Conservation (phyloP, 2,797 vertebrate genomes). For the Apogon talboti region DNA sequence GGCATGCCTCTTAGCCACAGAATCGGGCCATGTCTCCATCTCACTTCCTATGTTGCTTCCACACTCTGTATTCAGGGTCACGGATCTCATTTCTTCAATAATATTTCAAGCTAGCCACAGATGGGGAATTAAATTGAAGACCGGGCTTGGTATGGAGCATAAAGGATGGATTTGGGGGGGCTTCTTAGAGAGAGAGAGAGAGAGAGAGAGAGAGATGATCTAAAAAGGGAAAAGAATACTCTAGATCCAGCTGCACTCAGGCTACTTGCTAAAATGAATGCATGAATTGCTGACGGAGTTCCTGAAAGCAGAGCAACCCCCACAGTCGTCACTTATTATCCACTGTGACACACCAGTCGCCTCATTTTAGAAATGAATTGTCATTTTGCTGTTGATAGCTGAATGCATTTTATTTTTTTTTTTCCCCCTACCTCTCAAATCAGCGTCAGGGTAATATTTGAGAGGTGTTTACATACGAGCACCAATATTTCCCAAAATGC, state of each 20-base stretch:
- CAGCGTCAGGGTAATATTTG: conserved; percentile 34
- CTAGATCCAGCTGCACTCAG: conserved; percentile 60
- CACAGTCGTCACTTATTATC: conserved; percentile 52
- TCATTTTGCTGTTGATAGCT: conserved; percentile 52
- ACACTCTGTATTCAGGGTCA: conserved; percentile 86
- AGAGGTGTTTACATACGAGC: conserved; percentile 36
- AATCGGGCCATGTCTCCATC: conserved; percentile 71
- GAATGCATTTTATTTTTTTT: conserved; percentile 8
- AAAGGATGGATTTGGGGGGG: conserved; percentile 69
- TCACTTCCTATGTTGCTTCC: conserved; percentile 57
- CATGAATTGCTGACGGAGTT: conserved; percentile 49
- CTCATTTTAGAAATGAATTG: conserved; percentile 54
- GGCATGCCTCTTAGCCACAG: conserved; percentile 63
- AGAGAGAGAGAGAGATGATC: conserved; percentile 40
- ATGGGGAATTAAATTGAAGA: conserved; percentile 86
- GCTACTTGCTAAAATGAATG: conserved; percentile 51
- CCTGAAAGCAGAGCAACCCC: conserved; percentile 35
- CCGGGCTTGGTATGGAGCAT: conserved; percentile 68
- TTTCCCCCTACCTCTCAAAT: conserved; percentile 19
- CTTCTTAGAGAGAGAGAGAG: conserved; percentile 42
- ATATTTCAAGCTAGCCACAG: conserved; percentile 85
- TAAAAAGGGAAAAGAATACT: conserved; percentile 57
- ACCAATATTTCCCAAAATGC: conserved; percentile 30
- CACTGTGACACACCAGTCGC: conserved; percentile 58
- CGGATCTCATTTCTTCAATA: conserved; percentile 88